phyloP scores from a whole-genome alignment of 2,113 vertebrate species.

The Callopanchax toddi region DNA sequence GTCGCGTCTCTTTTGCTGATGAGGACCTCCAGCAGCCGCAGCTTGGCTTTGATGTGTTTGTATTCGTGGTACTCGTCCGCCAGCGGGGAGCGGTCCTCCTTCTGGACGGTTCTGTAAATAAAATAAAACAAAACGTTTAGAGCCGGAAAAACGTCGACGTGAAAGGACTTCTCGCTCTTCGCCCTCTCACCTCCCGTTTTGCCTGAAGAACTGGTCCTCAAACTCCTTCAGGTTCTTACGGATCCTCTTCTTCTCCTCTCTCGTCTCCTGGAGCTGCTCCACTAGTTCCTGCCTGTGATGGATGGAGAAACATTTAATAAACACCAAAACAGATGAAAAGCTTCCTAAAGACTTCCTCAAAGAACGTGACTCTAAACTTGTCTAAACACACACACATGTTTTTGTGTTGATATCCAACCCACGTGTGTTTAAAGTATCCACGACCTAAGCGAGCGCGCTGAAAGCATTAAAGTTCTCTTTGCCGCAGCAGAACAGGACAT shows the following conservation, averaged over 20 bases:
- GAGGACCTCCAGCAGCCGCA: slow-evolving; percentile 93
- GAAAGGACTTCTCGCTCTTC: not conserved
- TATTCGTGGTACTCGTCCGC: slow-evolving; percentile 94
- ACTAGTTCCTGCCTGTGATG: slow-evolving; percentile 88
- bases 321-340: no score
- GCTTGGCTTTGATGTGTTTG: slow-evolving; percentile 96
- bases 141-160: not conserved
- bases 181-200: slow-evolving; percentile 91
- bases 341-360: no score
- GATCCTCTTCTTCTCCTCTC: slow-evolving; percentile 95
- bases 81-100: slow-evolving; percentile 93
- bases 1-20: slow-evolving; percentile 93
- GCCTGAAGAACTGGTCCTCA: slow-evolving; percentile 94
- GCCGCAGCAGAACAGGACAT: no score
- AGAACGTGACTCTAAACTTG: no score
- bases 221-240: slow-evolving; percentile 95
- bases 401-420: no score
- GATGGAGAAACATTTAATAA: not conserved
- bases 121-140: slow-evolving; percentile 11
- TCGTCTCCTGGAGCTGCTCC: slow-evolving; percentile 93
- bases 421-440: no score
- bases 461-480: no score
- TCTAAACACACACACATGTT: no score
- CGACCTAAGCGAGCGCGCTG: no score
- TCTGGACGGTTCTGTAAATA: slow-evolving; percentile 88